A percentile compares a stretch with the other conserved stretches of the same genome.
Evolutionary conservation across 2,888 invertebrate genomes (phyloP).

Genomic region (Cinara cedri): DNA sequence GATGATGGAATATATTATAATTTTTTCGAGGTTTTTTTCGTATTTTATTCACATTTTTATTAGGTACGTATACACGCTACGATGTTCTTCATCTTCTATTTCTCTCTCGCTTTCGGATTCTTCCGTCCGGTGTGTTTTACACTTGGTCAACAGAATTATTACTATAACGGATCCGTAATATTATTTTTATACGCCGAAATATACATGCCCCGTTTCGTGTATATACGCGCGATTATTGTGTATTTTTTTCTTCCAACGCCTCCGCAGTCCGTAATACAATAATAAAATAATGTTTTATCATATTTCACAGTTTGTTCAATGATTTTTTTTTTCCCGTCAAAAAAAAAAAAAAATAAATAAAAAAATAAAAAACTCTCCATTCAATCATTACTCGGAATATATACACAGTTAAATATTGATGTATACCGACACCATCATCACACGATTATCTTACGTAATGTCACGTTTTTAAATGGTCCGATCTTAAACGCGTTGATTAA

Average conservation of each 20-base stretch:
- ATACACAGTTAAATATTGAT: too few species aligned
- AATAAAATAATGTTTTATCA: not conserved
- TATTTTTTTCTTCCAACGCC: not conserved
- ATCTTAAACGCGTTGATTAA: too few species aligned
- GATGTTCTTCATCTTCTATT: too few species aligned
- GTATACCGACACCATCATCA: too few species aligned
- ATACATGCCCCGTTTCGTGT: not conserved
- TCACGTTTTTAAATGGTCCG: too few species aligned
- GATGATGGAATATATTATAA: slow-evolving; percentile 36
- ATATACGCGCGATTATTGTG: slow-evolving; percentile 15
- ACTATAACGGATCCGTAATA: slow-evolving; percentile 37
- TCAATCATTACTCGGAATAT: too few species aligned
- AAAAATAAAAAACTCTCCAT: too few species aligned
- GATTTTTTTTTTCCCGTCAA: not conserved
- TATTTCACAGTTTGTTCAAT: slow-evolving; percentile 4
- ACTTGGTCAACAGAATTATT: slow-evolving; percentile 6
- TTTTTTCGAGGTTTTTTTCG: slow-evolving; percentile 14
- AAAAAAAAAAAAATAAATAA: too few species aligned
- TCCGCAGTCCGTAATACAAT: not conserved
- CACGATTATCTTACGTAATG: too few species aligned
- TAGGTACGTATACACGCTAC: not conserved
- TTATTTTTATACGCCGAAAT: slow-evolving; percentile 11
- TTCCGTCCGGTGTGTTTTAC: not conserved
- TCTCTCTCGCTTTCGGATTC: too few species aligned
- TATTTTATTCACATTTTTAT: slow-evolving; percentile 5